Evolutionary conservation across 1,140 invertebrate species (phyloP).

Genomic region (Brachionus rotundiformis): DNA sequence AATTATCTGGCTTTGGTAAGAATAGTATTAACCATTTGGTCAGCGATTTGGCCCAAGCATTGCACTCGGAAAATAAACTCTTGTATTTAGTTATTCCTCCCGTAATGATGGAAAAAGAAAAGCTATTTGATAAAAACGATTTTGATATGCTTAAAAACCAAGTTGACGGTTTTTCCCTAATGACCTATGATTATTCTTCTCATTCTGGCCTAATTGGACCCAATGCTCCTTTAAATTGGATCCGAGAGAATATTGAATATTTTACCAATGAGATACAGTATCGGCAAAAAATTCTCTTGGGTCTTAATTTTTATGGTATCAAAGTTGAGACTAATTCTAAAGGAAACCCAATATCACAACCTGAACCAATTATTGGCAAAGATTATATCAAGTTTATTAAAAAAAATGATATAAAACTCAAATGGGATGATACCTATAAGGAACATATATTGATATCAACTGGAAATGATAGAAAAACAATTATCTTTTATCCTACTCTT

Average conservation of each 20-base stretch:
- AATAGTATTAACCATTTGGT: constrained; percentile 54
- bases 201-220: constrained; percentile 63
- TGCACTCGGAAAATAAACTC: not conserved
- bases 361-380: constrained; percentile 43
- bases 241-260: constrained; percentile 74
- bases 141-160: constrained; percentile 76
- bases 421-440: not conserved
- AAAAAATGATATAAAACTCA: constrained; percentile 62
- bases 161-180: constrained; percentile 82
- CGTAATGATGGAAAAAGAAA: constrained; percentile 64
- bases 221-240: constrained; percentile 82
- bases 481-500: constrained; percentile 84
- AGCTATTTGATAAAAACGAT: constrained; percentile 73
- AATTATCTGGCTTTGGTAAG: constrained; percentile 72
- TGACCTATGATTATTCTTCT: constrained; percentile 91
- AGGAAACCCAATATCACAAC: not conserved
- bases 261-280: constrained; percentile 68
- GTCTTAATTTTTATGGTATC: constrained; percentile 90
- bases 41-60: not conserved
- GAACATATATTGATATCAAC: not conserved
- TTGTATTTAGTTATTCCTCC: constrained; percentile 83
- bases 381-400: constrained; percentile 65
- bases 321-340: constrained; percentile 76
- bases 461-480: constrained; percentile 53
- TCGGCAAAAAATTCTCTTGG: constrained; percentile 78